Evolutionary conservation across 2,888 invertebrate genomes (phyloP).

Genomic region (Rhagonycha lutea): DNA sequence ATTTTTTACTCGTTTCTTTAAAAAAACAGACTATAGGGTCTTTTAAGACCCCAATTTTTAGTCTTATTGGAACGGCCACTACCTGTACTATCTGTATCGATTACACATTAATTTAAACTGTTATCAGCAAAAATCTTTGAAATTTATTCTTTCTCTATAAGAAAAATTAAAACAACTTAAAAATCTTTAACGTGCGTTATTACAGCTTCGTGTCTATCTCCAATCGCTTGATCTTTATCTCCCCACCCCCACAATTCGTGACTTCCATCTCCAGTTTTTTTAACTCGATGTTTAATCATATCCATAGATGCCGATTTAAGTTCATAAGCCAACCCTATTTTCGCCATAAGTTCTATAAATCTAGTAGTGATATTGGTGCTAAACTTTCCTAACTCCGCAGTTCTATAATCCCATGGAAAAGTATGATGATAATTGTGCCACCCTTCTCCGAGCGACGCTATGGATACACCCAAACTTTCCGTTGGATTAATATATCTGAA

Average conservation of each 20-base stretch:
- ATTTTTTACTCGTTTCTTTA: too few species aligned
- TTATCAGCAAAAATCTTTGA: not conserved
- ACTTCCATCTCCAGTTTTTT: constrained; percentile 74
- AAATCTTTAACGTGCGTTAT: not conserved
- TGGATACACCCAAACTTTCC: constrained; percentile 75
- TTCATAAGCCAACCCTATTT: constrained; percentile 78
- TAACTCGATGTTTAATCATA: constrained; percentile 69
- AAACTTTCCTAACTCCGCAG: constrained; percentile 73
- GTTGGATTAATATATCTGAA: constrained; percentile 67
- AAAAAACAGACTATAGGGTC: too few species aligned
- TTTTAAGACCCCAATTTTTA: too few species aligned
- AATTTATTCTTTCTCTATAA: not conserved
- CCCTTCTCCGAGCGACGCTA: constrained; percentile 77
- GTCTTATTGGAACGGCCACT: too few species aligned
- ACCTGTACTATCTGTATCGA: too few species aligned
- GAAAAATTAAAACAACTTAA: not conserved
- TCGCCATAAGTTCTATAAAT: constrained; percentile 70
- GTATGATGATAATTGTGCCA: constrained; percentile 92
- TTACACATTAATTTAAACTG: too few species aligned
- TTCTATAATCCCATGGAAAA: constrained; percentile 93
- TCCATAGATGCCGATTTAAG: constrained; percentile 68
- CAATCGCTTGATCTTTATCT: constrained; percentile 47
- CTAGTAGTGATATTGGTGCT: constrained; percentile 63
- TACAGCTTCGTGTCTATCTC: constrained; percentile 58
- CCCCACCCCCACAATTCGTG: constrained; percentile 46